Base-by-base conservation (phyloP, 2,888 invertebrate species). In the Drosophila percnosoma region DNA sequence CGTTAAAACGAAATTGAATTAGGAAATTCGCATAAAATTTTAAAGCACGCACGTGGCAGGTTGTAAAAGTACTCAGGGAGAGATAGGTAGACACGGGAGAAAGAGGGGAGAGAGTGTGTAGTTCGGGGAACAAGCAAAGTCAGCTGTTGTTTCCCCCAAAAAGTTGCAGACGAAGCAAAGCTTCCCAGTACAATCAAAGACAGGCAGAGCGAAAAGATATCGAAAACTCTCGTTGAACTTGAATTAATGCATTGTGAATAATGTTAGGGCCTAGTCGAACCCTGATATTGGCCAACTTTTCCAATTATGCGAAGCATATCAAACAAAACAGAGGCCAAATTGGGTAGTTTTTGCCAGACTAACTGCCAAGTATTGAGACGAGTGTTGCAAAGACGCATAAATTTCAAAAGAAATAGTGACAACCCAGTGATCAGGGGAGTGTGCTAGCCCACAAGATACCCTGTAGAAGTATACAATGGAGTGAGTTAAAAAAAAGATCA, bases 1-100 rank as follows among this genome's bases (percentile, higher is more conserved):
- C 78, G 67, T 82, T 75, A 68, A 75, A 75, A 71, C 67, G 55
- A 83, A 88, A 84, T 88, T 83, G 81, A 86, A 84, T 86, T 83
- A 80, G 81, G 78, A 73, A 78, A 75, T 67, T 63, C 67, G 72
- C 78, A 86, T 84, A 75, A 80, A 86, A 88, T 83, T 80, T 71
- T 42, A 52, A 68, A 38, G 45, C 67, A 60, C 57, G 68, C 67
- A 86, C 80, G 73, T 78, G 83, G 60, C 72, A 64, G 74, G 40
- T 45, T 57, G 51, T 62, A 79, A 73, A 82, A 62, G 36, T 38
- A 33, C 29, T 11, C 8, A 33, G 5, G 21, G 3, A 34, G 5
- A 42, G 10, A 38, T 21, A 45, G 24, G 42, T 42, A 10, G 53
- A 0, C 6, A 13, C 31, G 31, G 49, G 3, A 8, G 31, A 13